Evolutionary conservation across 2,888 invertebrate genomes (phyloP), one percentile per base, ranked within the genome.

Genomic region (Chymomyza fuscimana): DNA sequence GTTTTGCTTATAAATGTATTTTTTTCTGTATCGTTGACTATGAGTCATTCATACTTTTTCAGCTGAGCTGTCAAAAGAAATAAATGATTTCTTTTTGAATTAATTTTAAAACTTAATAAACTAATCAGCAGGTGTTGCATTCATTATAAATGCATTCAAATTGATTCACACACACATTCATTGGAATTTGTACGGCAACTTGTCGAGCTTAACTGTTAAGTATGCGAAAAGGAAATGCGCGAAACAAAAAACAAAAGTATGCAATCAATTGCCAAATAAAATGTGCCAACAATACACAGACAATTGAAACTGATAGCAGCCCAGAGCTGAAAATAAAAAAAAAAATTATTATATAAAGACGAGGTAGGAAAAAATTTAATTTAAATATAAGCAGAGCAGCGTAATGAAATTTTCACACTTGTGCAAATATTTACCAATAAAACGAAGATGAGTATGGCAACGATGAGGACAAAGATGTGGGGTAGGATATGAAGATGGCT

Each of bases 381-480:
- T 88, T 88, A 89, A 88, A 89, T 88, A 88, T 89, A 89, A 87
- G 88, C 85, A 88, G 77, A 81, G 81, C 72, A 79, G 81, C 82
- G 89, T 88, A 88, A 88, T 88, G 89, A 88, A 88, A 88, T 88
- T 86, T 89, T 89, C 88, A 84, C 87, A 89, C 89, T 87, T 88
- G 88, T 81, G 89, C 87, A 89, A 89, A 89, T 88, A 89, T 89
- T 86, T 89, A 83, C 81, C 86, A 86, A 87, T 87, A 89, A 81
- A 78, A 86, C 74, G 80, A 78, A 65, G 73, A 36, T 36, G 61
- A 12, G 56, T 12, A 64, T 32, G 46, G 25, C 46, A 65, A 7
- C 40, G 40, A 1, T 32, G 58, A 65, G 58, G 56, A 63, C 64
- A 65, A 61, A 5, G 40, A 46, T 7, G 40, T 12, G 40, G 25